Percentiles rank a stretch among this genome's conserved stretches.
Evolutionary conservation across 2,113 vertebrate genomes (phyloP).

Genomic region (Merops nubicus): DNA sequence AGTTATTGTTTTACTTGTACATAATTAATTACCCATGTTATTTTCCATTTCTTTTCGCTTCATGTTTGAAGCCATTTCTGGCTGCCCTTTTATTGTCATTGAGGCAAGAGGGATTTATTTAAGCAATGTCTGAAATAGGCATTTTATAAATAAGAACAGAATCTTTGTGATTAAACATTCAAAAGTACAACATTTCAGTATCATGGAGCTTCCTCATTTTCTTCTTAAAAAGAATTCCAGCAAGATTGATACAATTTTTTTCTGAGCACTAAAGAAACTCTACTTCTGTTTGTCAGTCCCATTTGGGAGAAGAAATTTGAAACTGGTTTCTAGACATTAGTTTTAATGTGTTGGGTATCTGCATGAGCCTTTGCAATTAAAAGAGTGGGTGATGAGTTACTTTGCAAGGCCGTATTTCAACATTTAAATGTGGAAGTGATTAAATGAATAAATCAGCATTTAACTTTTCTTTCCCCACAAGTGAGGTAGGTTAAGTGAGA

Average conservation of each 20-base stretch:
- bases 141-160: not conserved
- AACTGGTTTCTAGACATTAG: not conserved
- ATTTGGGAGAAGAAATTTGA: not conserved
- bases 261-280: not conserved
- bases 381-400: not conserved
- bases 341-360: not conserved
- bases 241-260: not conserved
- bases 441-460: not conserved
- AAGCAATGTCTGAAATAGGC: not conserved
- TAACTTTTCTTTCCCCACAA: not conserved
- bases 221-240: not conserved
- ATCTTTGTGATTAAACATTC: not conserved
- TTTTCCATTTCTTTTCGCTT: not conserved
- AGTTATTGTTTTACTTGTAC: not conserved
- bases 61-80: not conserved
- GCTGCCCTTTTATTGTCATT: not conserved
- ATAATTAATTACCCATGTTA: not conserved
- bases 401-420: not conserved
- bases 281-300: not conserved
- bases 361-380: not conserved
- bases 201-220: not conserved
- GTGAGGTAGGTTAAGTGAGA: not conserved
- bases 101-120: not conserved
- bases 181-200: not conserved
- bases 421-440: not conserved